A percentile compares a stretch with the other conserved stretches of the same genome.
These are phyloP conservation scores for Xylocopa sonorina DNA, from an alignment of 1,140 invertebrate species.

Conservation along the genomic window DNA sequence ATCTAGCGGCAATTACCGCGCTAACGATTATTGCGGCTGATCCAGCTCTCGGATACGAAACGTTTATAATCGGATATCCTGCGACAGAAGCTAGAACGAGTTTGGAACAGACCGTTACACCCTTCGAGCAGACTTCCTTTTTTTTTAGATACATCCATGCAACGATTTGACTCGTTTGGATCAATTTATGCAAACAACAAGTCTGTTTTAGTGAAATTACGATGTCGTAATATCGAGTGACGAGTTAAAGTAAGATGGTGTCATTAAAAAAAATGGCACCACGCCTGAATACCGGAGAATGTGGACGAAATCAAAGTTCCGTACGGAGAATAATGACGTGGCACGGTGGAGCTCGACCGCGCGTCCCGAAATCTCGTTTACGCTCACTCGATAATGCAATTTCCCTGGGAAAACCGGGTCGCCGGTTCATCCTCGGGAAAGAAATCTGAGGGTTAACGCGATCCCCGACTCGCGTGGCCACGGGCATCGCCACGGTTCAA, in stretches of 20 bases:
- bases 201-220: too few relatives aligned
- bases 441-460: constrained; percentile 35
- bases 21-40: constrained; percentile 59
- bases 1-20: constrained; percentile 50
- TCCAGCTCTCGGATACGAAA: constrained; percentile 38
- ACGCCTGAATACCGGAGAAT: too few relatives aligned
- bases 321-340: too few relatives aligned
- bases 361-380: background rate
- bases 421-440: background rate
- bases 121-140: constrained; percentile 12
- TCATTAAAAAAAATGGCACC: too few relatives aligned
- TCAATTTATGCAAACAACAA: too few relatives aligned
- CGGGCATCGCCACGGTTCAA: constrained; percentile 52
- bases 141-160: constrained; percentile 4
- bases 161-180: too few relatives aligned
- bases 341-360: too few relatives aligned
- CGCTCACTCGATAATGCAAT: too few relatives aligned
- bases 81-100: constrained; percentile 1
- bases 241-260: too few relatives aligned
- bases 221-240: too few relatives aligned
- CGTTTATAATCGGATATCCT: constrained; percentile 24
- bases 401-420: background rate
- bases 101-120: constrained; percentile 6
- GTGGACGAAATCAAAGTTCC: too few relatives aligned
- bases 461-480: constrained; percentile 43